Base-by-base conservation (phyloP, 2,888 invertebrate species). In the Parnassius smintheus region DNA sequence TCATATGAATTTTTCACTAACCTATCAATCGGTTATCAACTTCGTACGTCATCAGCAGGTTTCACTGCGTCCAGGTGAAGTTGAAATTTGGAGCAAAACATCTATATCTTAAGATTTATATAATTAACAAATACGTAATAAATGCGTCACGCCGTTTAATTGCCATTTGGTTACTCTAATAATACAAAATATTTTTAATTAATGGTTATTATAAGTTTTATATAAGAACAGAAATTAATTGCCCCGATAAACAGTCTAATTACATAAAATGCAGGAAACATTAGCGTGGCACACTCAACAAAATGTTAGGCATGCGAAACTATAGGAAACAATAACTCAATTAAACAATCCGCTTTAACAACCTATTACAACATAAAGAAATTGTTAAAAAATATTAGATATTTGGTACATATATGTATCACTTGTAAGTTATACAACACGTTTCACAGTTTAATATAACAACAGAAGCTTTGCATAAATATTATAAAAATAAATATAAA, bases 261-360 rank as follows among this genome's bases (percentile, higher is more conserved):
- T 74, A 77, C 70, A 70, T 69, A 74, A 78, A 78, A 73, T 74
- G 72, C 70, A 78, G 81, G 78, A 81, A 80, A 76, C 77, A 74
- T 73, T 77, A 75, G 65, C 46, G 53, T 51, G 59, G 57, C 68
- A 70, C 68, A 64, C 64, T 67, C 69, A 72, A 75, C 78, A 75
- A 75, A 79, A 75, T 72, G 72, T 72, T 71, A 74, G 75, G 73
- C 73, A 78, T 76, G 76, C 75, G 77, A 77, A 78, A 65, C 18
- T 74, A 69, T 72, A 75, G 82, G 78, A 80, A 82, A 75, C 75
- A 73, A 75, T 68, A 64, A 63, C 64, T 59, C 71, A 56, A 63
- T 59, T 63, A 51, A 67, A 75, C 79, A 77, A 76, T 70, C 76
- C 76, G 77, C 70, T 77, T 73, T 74, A 76, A 80, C 65, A 58